phyloP scores from a whole-genome alignment of 2,888 invertebrate genomes.

The Eudemis profundana region DNA sequence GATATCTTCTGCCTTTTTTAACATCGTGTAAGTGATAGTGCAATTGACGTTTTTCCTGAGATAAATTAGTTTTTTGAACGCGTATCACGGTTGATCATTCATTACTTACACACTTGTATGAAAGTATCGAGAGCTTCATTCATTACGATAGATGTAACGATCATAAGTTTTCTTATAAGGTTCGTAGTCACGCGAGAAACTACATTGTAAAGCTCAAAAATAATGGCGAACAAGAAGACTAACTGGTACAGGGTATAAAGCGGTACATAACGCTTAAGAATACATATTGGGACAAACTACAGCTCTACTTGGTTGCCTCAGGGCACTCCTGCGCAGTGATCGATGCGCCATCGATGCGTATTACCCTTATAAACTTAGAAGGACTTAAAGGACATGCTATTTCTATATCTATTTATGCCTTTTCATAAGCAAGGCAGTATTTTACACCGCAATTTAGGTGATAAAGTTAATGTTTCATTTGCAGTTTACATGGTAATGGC shows the following conservation, averaged over 20 bases:
- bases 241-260: neutral
- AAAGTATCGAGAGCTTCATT: too few relatives aligned
- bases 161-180: too few relatives aligned
- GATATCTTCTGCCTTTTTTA: too few relatives aligned
- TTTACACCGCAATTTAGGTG: constrained; percentile 19
- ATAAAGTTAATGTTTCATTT: constrained; percentile 49
- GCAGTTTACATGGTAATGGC: constrained; percentile 55
- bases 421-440: neutral
- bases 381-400: neutral
- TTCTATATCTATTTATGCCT: neutral
- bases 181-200: too few relatives aligned
- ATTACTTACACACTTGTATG: too few relatives aligned
- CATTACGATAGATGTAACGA: too few relatives aligned
- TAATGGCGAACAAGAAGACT: too few relatives aligned
- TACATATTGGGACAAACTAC: neutral
- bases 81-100: too few relatives aligned
- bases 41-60: too few relatives aligned
- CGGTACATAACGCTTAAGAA: neutral
- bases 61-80: too few relatives aligned
- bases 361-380: neutral
- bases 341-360: constrained; percentile 16
- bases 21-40: too few relatives aligned
- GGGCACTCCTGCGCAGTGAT: constrained; percentile 18
- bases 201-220: too few relatives aligned
- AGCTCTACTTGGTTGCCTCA: neutral